Base-by-base conservation (phyloP, 2,113 vertebrate genomes). In the Recurvirostra avosetta region DNA sequence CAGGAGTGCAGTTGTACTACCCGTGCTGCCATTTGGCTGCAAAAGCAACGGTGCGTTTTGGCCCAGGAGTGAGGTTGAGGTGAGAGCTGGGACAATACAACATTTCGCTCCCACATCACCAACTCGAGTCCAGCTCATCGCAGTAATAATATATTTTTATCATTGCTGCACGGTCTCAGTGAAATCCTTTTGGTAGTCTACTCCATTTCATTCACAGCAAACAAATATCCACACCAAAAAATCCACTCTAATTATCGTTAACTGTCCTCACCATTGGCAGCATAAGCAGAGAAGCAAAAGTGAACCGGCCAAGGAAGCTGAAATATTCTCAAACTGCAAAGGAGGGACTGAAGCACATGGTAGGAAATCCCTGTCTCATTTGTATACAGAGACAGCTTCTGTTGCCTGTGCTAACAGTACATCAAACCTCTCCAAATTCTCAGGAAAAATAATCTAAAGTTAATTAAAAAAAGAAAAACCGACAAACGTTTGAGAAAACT, bases 381-480 rank as follows among this genome's bases (percentile, higher is more conserved):
- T 71, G 67, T 67, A 82, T 3, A 83, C 45, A 82, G 80, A 90
- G 41, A 52, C 43, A 80, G 90, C 53, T 86, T 78, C 91, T 90
- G 94, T 53, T 87, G 78, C 81, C 67, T 86, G 62, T 27, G 71
- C 77, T 92, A 67, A 56, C 76, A 73, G 53, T 26, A 79, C 70
- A 88, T 52, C 82, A 94, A 53, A 90, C 66, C 66, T 23, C 73
- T 58, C 49, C 53, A 90, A 73, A 91, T 83, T 93, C 85, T 88
- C 59, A 18, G 84, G 58, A 90, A 94, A 92, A 95, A 96, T 76
- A 70, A 95, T 65, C 84, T 82, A 43, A 95, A 95, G 80, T 94
- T 95, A 92, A 96, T 94, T 90, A 63, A 94, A 80, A 73, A 81
- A 78, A 63, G 25, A 70, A 80, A 91, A 88, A 45, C 23, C 0